Base-by-base conservation (phyloP, 1,140 invertebrate species). In the Mizuhopecten yessoensis region DNA sequence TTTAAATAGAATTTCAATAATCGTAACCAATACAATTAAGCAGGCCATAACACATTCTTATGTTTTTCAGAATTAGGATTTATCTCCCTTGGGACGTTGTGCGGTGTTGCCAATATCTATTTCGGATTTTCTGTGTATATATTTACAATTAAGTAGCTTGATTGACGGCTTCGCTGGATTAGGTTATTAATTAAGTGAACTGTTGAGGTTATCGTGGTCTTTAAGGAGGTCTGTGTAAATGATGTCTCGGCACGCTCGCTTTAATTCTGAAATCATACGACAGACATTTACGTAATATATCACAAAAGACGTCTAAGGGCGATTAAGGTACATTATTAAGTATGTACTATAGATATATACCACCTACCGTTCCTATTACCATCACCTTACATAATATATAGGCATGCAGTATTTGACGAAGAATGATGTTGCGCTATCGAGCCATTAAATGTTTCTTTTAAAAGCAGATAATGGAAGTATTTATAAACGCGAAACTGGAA, bases 191-290 rank as follows among this genome's bases (percentile, higher is more conserved):
- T 75, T 75, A 29, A 75, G 57, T 75, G 57, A 75, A 75, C 57
- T 75, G 57, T 75, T 75, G 29, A 75, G 57, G 57, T 75, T 75
- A 75, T 75, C 29, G n/a, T 7, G 29, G 29, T 75, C 57, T 75
- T 75, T 29, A 75, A 75, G 57, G 57, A 75, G 57, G 57, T 75
- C 57, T 75, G 29, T 75, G n/a, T 75, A 75, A 75, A 75, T n/a
- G 57, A 75, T 75, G 57, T 29, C 57, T 29, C 57, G 57, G 57
- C 57, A 75, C 57, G 57, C n/a, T 75, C 57, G n/a, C 29, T 75
- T 75, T n/a, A 75, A 29, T 75, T 75, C 57, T 75, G n/a, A 75
- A 75, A 75, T n/a, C 57, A 75, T 29, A 75, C n/a, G n/a, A 75
- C 11, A n/a, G n/a, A 29, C 57, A 75, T 75, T 75, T 75, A 75